These are phyloP conservation scores for Acrocephalus scirpaceus DNA, from an alignment of 2,797 vertebrate genomes.

Conservation along the genomic window DNA sequence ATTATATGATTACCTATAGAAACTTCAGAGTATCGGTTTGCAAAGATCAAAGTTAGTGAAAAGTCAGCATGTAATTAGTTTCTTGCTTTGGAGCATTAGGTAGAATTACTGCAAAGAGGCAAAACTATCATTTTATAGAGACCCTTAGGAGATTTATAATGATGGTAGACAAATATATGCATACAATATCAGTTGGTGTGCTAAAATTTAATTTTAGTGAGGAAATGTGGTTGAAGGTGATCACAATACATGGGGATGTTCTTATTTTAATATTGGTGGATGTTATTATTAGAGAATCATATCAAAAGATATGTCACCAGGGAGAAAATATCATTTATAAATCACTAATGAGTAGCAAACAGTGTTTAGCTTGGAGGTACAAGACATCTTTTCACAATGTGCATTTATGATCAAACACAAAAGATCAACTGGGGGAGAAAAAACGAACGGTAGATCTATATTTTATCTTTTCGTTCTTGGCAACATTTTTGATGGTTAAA, in stretches of 20 bases:
- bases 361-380: constrained; percentile 93
- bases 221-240: constrained; percentile 88
- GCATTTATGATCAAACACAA: constrained; percentile 84
- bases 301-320: constrained; percentile 99
- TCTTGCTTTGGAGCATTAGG: constrained; percentile 85
- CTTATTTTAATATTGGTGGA: constrained; percentile 96
- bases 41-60: constrained; percentile 85
- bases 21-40: constrained; percentile 75
- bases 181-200: constrained; percentile 86
- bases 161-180: constrained; percentile 86
- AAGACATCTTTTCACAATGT: constrained; percentile 85
- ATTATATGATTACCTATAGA: constrained; percentile 86
- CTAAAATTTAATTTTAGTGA: constrained; percentile 86
- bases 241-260: constrained; percentile 88
- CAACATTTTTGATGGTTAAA: constrained; percentile 66
- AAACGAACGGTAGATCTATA: constrained; percentile 63
- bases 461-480: constrained; percentile 72
- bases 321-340: constrained; percentile 99
- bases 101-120: constrained; percentile 85
- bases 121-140: constrained; percentile 86
- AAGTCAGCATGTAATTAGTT: constrained; percentile 87
- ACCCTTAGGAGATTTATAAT: constrained; percentile 88
- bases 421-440: constrained; percentile 74
- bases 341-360: constrained; percentile 98
- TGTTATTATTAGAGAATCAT: constrained; percentile 98